Percentiles rank a stretch among this genome's conserved stretches.
Evolutionary conservation across 2,888 invertebrate species (phyloP).

Genomic region (Candidula unifasciata): DNA sequence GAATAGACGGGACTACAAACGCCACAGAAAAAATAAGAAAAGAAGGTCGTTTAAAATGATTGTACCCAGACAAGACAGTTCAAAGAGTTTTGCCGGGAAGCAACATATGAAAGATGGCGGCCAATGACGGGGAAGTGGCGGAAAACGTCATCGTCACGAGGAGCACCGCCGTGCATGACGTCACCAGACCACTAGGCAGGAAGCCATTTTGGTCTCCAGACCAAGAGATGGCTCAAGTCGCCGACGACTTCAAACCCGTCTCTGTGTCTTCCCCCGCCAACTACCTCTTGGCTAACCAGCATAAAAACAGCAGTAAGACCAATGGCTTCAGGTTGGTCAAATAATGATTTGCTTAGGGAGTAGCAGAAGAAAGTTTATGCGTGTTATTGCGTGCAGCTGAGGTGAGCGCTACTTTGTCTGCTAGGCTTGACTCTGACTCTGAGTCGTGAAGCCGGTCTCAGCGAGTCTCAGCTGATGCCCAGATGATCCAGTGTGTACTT

Average conservation of each 20-base stretch:
- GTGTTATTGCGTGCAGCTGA: neutral
- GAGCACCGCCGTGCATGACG: conserved; percentile 38
- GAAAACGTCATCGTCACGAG: conserved; percentile 33
- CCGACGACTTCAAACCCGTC: conserved; percentile 33
- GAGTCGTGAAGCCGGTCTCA: neutral
- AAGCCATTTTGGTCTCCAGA: conserved; percentile 41
- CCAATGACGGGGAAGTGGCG: conserved; percentile 1
- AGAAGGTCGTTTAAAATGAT: no score
- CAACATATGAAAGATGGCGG: neutral
- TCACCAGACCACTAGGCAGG: conserved; percentile 29
- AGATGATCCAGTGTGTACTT: no score
- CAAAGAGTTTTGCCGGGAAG: no score
- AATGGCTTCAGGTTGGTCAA: conserved; percentile 39
- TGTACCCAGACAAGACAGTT: no score
- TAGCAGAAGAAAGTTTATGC: neutral
- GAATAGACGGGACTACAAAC: no score
- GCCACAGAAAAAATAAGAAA: no score
- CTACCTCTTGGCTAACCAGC: conserved; percentile 34
- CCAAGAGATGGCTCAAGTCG: conserved; percentile 47
- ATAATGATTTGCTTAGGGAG: neutral
- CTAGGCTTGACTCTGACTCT: neutral
- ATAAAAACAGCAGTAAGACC: conserved; percentile 32
- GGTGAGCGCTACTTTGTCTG: conserved; percentile 6
- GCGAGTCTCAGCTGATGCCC: no score
- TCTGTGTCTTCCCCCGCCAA: conserved; percentile 45